phyloP scores from a whole-genome alignment of 2,113 vertebrate genomes.

The Dromas ardeola region DNA sequence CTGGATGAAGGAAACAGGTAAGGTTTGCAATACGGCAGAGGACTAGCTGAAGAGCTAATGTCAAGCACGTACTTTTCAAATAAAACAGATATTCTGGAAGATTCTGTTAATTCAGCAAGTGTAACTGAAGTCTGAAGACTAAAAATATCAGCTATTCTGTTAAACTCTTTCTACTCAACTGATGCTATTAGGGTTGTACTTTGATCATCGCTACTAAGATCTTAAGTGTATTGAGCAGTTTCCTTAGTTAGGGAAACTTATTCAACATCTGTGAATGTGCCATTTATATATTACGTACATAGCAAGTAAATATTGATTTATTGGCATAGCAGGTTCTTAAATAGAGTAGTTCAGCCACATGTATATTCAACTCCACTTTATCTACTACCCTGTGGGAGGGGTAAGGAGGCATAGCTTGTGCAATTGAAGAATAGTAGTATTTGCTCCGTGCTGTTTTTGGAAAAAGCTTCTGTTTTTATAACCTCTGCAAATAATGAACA shows the following conservation, averaged over 20 bases:
- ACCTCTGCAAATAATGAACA: background rate
- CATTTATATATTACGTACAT: background rate
- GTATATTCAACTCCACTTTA: background rate
- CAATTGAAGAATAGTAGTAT: background rate
- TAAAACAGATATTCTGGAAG: background rate
- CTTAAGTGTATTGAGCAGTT: background rate
- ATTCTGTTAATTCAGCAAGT: background rate
- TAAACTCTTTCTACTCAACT: background rate
- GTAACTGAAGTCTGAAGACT: background rate
- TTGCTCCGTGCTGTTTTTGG: background rate
- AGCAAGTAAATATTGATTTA: constrained; percentile 23
- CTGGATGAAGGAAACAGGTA: background rate
- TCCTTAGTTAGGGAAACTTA: background rate
- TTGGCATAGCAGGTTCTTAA: background rate
- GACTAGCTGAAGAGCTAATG: background rate
- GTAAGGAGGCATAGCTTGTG: background rate
- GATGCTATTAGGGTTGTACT: background rate
- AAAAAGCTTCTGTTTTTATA: background rate
- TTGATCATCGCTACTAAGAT: background rate
- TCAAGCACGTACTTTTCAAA: background rate
- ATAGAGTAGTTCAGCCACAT: background rate
- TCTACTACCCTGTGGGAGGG: background rate
- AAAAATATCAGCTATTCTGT: background rate
- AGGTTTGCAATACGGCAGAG: background rate
- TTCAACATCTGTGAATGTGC: background rate